Percentiles rank a stretch among this genome's conserved stretches.
These are phyloP conservation scores for Paedocypris micromegethes DNA, from an alignment of 2,797 vertebrate genomes.

Conservation along the genomic window DNA sequence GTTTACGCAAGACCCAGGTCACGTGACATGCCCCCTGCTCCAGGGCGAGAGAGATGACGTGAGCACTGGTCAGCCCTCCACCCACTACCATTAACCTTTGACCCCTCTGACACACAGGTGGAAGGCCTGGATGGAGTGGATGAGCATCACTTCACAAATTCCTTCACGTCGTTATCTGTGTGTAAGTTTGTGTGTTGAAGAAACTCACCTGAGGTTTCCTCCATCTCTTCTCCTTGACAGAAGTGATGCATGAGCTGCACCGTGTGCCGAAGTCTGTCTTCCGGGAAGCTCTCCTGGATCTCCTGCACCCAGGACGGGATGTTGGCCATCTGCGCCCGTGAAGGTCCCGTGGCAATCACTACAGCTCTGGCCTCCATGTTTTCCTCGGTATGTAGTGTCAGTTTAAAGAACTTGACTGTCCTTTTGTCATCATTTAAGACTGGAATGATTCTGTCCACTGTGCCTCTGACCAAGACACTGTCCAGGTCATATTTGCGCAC, in stretches of 20 bases:
- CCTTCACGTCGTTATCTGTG: not conserved
- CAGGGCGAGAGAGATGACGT: constrained; percentile 68
- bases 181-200: not conserved
- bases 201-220: constrained; percentile 48
- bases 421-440: constrained; percentile 43
- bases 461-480: constrained; percentile 63
- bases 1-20: constrained; percentile 75
- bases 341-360: constrained; percentile 70
- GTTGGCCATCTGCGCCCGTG: constrained; percentile 71
- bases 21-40: constrained; percentile 71
- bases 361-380: constrained; percentile 58
- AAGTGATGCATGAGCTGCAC: constrained; percentile 69
- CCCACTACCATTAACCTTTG: constrained; percentile 72
- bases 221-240: constrained; percentile 38
- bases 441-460: constrained; percentile 63
- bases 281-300: constrained; percentile 67
- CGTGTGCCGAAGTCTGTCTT: constrained; percentile 67
- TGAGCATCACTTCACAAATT: not conserved
- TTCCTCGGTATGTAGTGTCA: constrained; percentile 59
- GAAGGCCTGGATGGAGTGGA: constrained; percentile 29
- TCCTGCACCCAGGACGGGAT: constrained; percentile 65
- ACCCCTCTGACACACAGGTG: constrained; percentile 59
- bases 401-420: constrained; percentile 59
- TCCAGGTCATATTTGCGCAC: constrained; percentile 63
- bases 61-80: constrained; percentile 74